These are phyloP conservation scores for Enteromius fasciolatus DNA, from an alignment of 2,797 vertebrate species.

Conservation along the genomic window DNA sequence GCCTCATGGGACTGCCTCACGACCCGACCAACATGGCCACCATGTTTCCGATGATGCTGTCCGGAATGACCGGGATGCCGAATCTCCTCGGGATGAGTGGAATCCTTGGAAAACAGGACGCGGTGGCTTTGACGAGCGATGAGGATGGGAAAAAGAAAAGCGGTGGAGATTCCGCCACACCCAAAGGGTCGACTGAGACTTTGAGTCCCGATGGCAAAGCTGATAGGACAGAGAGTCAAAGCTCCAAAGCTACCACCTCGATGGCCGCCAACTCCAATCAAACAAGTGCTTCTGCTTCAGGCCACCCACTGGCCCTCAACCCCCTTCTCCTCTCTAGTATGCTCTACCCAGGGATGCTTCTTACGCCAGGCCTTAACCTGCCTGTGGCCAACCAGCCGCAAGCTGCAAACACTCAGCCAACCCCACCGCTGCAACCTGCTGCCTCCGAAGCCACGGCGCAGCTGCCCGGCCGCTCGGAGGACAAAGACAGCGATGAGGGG, in stretches of 20 bases:
- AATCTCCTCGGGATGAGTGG: constrained; percentile 89
- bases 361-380: constrained; percentile 99
- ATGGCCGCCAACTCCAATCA: constrained; percentile 80
- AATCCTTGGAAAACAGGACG: constrained; percentile 84
- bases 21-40: constrained; percentile 86
- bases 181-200: constrained; percentile 60
- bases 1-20: constrained; percentile 90
- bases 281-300: constrained; percentile 82
- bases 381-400: constrained; percentile 89
- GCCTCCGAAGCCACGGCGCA: constrained; percentile 75
- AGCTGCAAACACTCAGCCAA: constrained; percentile 84
- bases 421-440: constrained; percentile 70
- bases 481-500: constrained; percentile 80
- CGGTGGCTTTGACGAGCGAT: constrained; percentile 66
- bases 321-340: constrained; percentile 96
- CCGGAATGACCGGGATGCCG: constrained; percentile 91
- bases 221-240: constrained; percentile 94
- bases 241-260: constrained; percentile 80
- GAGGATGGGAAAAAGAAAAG: constrained; percentile 84
- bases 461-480: constrained; percentile 68
- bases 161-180: constrained; percentile 53
- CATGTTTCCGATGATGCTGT: constrained; percentile 98
- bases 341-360: constrained; percentile 99
- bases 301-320: constrained; percentile 89
- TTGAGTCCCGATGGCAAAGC: constrained; percentile 83